These are phyloP conservation scores for Raja brachyura DNA, from an alignment of 2,113 vertebrate genomes.

Conservation along the genomic window DNA sequence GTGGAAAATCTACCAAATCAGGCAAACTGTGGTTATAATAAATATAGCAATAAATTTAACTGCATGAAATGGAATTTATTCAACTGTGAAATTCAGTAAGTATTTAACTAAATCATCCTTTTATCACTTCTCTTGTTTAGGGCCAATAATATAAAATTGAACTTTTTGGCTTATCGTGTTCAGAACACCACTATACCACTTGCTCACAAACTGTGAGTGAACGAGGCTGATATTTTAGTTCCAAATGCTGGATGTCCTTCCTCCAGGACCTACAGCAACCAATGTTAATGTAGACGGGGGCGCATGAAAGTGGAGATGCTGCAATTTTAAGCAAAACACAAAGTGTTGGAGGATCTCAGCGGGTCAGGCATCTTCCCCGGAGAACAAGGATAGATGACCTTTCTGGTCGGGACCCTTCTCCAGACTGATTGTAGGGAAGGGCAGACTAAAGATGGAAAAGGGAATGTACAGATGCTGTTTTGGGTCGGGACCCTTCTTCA, in stretches of 20 bases:
- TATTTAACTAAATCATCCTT: conserved; percentile 32
- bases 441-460: no score
- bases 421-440: no score
- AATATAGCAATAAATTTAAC: conserved; percentile 7
- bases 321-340: no score
- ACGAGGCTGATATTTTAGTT: neutral
- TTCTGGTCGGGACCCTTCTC: no score
- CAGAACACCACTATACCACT: neutral
- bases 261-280: neutral
- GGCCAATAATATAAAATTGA: neutral
- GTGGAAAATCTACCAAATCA: neutral
- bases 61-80: conserved; percentile 1
- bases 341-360: no score
- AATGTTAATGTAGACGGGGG: neutral
- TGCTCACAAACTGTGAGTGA: neutral
- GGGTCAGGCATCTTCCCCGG: no score
- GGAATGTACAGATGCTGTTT: no score
- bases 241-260: neutral
- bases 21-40: neutral
- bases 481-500: no score
- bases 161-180: neutral
- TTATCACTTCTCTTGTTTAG: conserved; percentile 10
- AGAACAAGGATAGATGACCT: no score
- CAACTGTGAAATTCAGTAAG: conserved; percentile 3
- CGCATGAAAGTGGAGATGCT: no score